Conservation (phyloP, 2,113 vertebrate species). For the Apteryx owenii region DNA sequence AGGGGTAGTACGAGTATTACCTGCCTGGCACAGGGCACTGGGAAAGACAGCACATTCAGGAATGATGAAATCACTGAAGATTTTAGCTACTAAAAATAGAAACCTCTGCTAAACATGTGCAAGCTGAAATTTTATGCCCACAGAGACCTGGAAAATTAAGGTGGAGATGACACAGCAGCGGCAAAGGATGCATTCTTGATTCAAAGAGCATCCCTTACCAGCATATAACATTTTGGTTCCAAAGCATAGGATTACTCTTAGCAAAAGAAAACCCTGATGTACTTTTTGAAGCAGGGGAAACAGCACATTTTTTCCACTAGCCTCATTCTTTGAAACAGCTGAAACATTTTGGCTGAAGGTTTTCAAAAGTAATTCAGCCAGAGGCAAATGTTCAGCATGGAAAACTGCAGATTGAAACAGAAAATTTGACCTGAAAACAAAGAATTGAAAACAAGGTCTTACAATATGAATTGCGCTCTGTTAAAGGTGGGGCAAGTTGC, state of each 20-base stretch:
- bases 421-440: neutral
- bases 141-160: neutral
- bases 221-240: neutral
- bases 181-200: neutral
- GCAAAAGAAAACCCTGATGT: neutral
- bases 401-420: slow-evolving; percentile 29
- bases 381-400: neutral
- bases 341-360: slow-evolving; percentile 21
- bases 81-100: neutral
- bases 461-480: slow-evolving; percentile 14
- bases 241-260: neutral
- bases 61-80: neutral
- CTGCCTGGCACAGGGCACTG: neutral
- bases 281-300: neutral
- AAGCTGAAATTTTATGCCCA: neutral
- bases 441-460: neutral
- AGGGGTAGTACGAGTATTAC: neutral
- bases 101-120: neutral
- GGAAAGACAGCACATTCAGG: neutral
- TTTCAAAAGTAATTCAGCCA: slow-evolving; percentile 23
- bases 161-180: neutral
- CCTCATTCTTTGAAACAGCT: neutral
- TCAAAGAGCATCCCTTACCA: neutral
- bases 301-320: neutral
- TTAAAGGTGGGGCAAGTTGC: slow-evolving; percentile 8